Evolutionary conservation across 2,888 invertebrate species (phyloP).

Genomic region (Troides oblongomaculatus): DNA sequence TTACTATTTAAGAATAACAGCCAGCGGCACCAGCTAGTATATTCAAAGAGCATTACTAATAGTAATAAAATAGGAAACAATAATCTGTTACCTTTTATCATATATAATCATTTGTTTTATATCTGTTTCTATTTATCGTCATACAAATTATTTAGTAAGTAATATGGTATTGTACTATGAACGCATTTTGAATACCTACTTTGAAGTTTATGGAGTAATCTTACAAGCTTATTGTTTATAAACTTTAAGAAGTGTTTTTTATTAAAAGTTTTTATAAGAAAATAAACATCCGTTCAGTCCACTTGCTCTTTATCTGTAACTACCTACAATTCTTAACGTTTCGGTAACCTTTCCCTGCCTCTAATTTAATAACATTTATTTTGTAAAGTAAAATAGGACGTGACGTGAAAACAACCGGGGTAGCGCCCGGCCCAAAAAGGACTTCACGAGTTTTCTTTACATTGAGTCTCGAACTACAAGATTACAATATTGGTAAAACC

Average conservation of each 20-base stretch:
- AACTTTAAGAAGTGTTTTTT: not conserved
- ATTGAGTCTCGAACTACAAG: slow-evolving; percentile 9
- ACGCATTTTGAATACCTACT: slow-evolving; percentile 8
- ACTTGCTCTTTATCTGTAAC: slow-evolving; percentile 4
- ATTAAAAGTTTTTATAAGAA: not conserved
- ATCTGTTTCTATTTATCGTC: too few relatives aligned
- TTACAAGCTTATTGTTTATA: not conserved
- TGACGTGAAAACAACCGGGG: slow-evolving; percentile 30
- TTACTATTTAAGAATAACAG: too few relatives aligned
- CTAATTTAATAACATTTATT: slow-evolving; percentile 31
- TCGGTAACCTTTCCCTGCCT: slow-evolving; percentile 22
- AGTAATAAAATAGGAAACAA: too few relatives aligned
- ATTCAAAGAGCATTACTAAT: too few relatives aligned
- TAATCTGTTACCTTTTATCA: too few relatives aligned
- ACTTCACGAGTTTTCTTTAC: slow-evolving; percentile 26
- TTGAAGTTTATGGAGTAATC: not conserved
- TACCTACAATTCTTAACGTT: slow-evolving; percentile 11
- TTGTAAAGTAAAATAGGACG: slow-evolving; percentile 30
- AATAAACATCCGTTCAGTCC: not conserved
- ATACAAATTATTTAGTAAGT: too few relatives aligned
- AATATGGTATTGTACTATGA: not conserved
- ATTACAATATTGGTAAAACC: slow-evolving; percentile 10
- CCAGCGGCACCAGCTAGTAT: too few relatives aligned
- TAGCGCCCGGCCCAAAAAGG: slow-evolving; percentile 15
- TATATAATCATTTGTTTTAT: too few relatives aligned